Evolutionary conservation across 2,888 invertebrate species (phyloP), one percentile per base, ranked within the genome.

Genomic region (Morinoia aosen): DNA sequence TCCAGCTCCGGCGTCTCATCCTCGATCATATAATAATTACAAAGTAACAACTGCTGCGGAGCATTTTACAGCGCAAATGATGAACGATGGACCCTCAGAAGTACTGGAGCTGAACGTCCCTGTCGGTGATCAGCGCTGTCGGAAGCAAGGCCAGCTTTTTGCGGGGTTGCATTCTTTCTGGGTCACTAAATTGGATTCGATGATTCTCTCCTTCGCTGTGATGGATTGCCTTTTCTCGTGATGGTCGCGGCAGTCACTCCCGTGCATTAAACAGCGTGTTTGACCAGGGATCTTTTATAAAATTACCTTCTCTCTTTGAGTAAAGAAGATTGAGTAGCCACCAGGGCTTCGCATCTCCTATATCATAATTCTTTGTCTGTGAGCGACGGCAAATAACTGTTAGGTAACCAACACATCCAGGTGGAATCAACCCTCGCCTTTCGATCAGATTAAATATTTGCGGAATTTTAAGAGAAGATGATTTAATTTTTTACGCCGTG

Each of bases 141-240:
- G 93, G 57, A 57, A 56, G 48, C 57, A 93, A 93, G 93, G 93
- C 57, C 93, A 57, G n/a, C 57, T 93, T 93, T 93, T 93, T 93
- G 93, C 58, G 25, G 10, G 33, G 57, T 57, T 57, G 93, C 58
- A 57, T 93, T 93, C 93, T 93, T 93, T 93, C 93, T 93, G 93
- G 93, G 57, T 57, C 57, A 57, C 93, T 93, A 93, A 93, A 93
- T 93, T 93, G 48, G 56, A 48, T 57, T 33, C 57, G 93, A 93
- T 93, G 93, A 93, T 93, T 93, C 93, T 93, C 57, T 33, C 48
- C 57, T 93, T 33, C 33, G 56, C 93, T 57, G 5, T 57, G 93
- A 57, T 93, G 93, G 57, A 57, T 93, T 57, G n/a, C 12, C 56
- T 93, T 93, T 57, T 57, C 56, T 93, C 93, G 57, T 57, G 93